These are phyloP conservation scores for Hemithea aestivaria DNA, from an alignment of 2,888 invertebrate species.

Conservation along the genomic window DNA sequence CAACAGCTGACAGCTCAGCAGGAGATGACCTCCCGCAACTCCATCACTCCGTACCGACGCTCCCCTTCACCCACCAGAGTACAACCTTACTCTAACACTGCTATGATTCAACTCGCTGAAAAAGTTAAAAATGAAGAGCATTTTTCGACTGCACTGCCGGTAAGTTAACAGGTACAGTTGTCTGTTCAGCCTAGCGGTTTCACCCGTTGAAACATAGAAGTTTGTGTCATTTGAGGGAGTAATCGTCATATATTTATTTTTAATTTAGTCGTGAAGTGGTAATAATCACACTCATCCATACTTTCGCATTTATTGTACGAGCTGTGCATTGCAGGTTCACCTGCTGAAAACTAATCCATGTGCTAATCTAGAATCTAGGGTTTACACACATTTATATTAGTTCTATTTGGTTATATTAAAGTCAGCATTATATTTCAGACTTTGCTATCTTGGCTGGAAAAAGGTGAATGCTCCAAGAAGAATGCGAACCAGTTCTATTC, in stretches of 20 bases:
- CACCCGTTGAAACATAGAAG: too few species aligned
- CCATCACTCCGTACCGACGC: constrained; percentile 57
- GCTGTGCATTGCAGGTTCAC: too few species aligned
- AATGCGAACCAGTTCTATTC: constrained; percentile 96
- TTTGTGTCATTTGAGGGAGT: too few species aligned
- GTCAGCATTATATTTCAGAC: constrained; percentile 72
- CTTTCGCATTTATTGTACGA: too few species aligned
- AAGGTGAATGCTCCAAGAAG: constrained; percentile 95
- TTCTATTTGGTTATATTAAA: background rate
- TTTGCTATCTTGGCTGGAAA: constrained; percentile 94
- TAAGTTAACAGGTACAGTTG: constrained; percentile 35
- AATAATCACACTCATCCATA: too few species aligned
- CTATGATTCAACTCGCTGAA: constrained; percentile 59
- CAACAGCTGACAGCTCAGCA: constrained; percentile 57
- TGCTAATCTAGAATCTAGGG: too few species aligned
- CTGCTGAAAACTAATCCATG: too few species aligned
- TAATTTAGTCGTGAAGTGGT: too few species aligned
- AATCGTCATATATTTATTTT: too few species aligned
- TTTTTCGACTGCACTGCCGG: constrained; percentile 55
- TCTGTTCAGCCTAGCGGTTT: too few species aligned
- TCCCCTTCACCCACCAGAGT: constrained; percentile 61
- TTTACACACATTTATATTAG: background rate
- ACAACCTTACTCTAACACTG: constrained; percentile 59
- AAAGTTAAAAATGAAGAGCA: constrained; percentile 69
- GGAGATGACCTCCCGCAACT: constrained; percentile 63